These are phyloP conservation scores for Galeopterus variegatus DNA, from an alignment of 2,113 vertebrate genomes.

Conservation along the genomic window DNA sequence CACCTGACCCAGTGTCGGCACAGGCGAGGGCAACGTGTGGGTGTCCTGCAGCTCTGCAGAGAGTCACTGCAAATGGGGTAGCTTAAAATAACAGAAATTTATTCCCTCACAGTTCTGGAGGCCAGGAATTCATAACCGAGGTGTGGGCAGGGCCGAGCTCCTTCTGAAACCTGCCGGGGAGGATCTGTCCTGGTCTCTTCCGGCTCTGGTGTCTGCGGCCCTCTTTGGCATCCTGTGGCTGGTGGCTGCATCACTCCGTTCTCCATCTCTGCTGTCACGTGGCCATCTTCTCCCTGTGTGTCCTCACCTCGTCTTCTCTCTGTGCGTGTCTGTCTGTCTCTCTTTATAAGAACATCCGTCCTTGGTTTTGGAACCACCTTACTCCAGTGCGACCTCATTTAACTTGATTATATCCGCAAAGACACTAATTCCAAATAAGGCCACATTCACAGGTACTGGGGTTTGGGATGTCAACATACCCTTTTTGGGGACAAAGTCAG, in stretches of 20 bases:
- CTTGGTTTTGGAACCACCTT: not conserved
- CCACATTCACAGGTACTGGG: not conserved
- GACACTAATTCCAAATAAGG: not conserved
- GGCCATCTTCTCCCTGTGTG: not conserved
- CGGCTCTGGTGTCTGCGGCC: fast-evolving
- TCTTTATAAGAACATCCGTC: not conserved
- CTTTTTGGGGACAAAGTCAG: not conserved
- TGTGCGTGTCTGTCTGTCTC: too few relatives aligned
- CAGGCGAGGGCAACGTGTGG: fast-evolving
- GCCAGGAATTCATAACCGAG: not conserved
- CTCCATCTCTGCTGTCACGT: too few relatives aligned
- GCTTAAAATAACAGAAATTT: not conserved
- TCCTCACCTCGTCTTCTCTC: too few relatives aligned
- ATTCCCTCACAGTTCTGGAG: not conserved
- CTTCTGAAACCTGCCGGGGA: not conserved
- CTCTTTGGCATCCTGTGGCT: not conserved
- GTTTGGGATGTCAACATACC: not conserved
- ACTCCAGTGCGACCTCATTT: not conserved
- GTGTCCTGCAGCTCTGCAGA: not conserved
- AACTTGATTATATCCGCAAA: not conserved
- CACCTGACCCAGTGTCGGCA: not conserved
- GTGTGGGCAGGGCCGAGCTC: fast-evolving
- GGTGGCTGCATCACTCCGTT: too few relatives aligned
- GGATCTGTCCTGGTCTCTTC: not conserved
- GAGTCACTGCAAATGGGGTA: too few relatives aligned